Base-by-base conservation (phyloP, 2,113 vertebrate species). In the Orthochromis malagaraziensis region DNA sequence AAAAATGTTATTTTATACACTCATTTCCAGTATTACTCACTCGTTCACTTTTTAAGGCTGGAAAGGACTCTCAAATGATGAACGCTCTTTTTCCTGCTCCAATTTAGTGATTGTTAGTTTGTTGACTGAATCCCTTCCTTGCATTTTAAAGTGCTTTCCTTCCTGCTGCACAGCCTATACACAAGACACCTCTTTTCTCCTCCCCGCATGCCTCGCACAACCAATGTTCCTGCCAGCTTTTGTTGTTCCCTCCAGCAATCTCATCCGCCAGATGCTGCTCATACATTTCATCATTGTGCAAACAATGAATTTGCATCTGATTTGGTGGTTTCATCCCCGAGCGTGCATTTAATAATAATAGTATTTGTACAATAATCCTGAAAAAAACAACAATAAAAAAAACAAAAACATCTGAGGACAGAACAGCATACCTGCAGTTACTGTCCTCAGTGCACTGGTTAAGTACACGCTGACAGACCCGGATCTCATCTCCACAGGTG, bases 371-470 rank as follows among this genome's bases (percentile, higher is more conserved):
- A 58, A 58, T 45, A 58, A 40, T 21, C 21, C 54, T 29, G 54
- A 81, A 53, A 58, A 53, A 4, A 29, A 63, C 1, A 1, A 65
- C 29, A 35, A 35, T 17, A 38, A 4, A 3, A 60, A 63, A 65
- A n/a, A 0, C 2, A 6, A 19, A 31, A 21, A 38, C 10, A 38
- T 68, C 33, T 68, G 63, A 38, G 33, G 33, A 65, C 11, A 65
- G 60, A 60, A 31, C 7, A n/a, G 19, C 94, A 91, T 92, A 98
- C 98, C 97, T 97, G 96, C 98, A 99, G 24, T 91, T 26, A 38
- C 81, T 70, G 81, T 97, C 96, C 53, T 95, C 77, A 87, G 93
- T 92, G 90, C 98, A 99, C 84, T 73, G 94, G 51, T 87, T 95
- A 55, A 97, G 88, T 55, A 96, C 91, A n/a, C 94, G 91, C 91